Conservation (phyloP, 2,797 vertebrate species). For the Rhinogobio ventralis region DNA sequence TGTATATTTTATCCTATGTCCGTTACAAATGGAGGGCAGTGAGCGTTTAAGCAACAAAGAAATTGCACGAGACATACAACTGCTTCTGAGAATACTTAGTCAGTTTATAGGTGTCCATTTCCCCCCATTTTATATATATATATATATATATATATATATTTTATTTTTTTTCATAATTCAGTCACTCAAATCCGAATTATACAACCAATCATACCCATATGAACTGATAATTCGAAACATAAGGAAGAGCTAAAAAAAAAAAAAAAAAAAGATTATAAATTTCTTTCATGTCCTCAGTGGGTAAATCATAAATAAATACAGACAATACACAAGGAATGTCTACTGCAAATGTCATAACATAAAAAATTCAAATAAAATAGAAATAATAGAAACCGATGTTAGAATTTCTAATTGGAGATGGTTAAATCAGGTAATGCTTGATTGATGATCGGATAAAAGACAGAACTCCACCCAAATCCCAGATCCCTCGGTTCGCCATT, state of each 20-base stretch:
- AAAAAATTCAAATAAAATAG: conserved; percentile 71
- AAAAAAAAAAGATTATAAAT: conserved; percentile 70
- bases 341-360: conserved; percentile 91
- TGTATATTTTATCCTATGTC: conserved; percentile 75
- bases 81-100: conserved; percentile 82
- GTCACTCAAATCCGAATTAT: conserved; percentile 83
- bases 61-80: conserved; percentile 73
- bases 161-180: conserved; percentile 72
- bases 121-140: conserved; percentile 69
- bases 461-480: conserved; percentile 63
- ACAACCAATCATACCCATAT: conserved; percentile 85
- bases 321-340: conserved; percentile 94
- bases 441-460: conserved; percentile 71
- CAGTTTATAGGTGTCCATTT: conserved; percentile 79
- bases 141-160: conserved; percentile 61
- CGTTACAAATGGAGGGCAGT: conserved; percentile 74
- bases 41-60: conserved; percentile 75
- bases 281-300: conserved; percentile 81
- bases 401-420: conserved; percentile 78
- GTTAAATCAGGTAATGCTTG: conserved; percentile 79
- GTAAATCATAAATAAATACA: conserved; percentile 99
- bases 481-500: conserved; percentile 29
- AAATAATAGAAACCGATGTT: conserved; percentile 80
- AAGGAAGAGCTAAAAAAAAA: conserved; percentile 82
- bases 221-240: conserved; percentile 84